Conservation (phyloP, 2,113 vertebrate genomes). For the Ailuropoda melanoleuca region DNA sequence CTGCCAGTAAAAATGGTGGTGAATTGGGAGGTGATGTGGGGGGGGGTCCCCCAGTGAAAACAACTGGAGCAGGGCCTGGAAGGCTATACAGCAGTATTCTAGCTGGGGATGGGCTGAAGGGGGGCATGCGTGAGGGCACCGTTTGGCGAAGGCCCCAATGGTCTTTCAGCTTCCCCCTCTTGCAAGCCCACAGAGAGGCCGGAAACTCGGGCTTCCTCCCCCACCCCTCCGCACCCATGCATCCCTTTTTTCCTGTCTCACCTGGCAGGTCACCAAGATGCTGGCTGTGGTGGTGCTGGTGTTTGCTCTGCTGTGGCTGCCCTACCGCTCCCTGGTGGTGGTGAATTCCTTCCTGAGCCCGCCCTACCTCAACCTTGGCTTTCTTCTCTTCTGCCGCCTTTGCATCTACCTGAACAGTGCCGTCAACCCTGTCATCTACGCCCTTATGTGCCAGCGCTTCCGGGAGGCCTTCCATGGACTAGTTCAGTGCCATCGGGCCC, state of each 20-base stretch:
- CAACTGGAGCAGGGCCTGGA: neutral
- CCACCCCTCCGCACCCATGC: rapidly evolving
- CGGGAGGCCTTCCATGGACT: conserved; percentile 87
- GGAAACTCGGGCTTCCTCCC: too few relatives aligned
- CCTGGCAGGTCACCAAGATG: conserved; percentile 91
- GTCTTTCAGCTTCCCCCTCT: neutral
- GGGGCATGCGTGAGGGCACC: neutral
- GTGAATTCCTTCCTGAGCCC: conserved; percentile 92
- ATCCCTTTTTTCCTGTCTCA: neutral
- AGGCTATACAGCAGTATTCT: neutral
- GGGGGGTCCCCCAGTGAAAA: neutral
- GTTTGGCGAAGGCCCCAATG: neutral
- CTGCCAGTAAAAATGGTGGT: neutral
- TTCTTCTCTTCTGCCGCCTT: conserved; percentile 91
- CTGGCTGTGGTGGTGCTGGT: conserved; percentile 90
- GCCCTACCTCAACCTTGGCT: conserved; percentile 89
- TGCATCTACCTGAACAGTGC: conserved; percentile 92
- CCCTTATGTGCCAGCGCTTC: conserved; percentile 93
- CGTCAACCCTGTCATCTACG: conserved; percentile 91
- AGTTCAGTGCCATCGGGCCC: conserved; percentile 78
- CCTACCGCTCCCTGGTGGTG: conserved; percentile 89
- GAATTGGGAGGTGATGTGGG: neutral
- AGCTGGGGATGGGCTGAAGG: neutral
- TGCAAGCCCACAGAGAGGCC: neutral
- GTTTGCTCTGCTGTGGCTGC: conserved; percentile 92